A percentile compares a stretch with the other conserved stretches of the same genome.
Conservation (phyloP, 2,888 invertebrate species). For the Electrophaes corylata region DNA sequence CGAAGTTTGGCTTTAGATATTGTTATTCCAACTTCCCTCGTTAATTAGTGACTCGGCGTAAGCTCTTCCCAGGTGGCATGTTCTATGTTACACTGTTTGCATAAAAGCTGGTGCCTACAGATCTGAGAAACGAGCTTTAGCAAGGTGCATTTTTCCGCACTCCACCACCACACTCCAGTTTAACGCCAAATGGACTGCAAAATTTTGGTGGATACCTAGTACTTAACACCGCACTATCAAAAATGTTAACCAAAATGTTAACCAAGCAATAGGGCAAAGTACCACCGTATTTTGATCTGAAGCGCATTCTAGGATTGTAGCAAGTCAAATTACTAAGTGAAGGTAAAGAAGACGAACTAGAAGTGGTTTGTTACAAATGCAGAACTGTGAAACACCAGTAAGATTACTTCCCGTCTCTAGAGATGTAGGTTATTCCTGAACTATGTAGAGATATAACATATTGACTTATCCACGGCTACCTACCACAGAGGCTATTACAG, state of each 20-base stretch:
- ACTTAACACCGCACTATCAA: too few species aligned
- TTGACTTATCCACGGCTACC: background rate
- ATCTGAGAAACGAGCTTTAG: conserved; percentile 1
- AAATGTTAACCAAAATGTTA: too few species aligned
- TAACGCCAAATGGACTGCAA: background rate
- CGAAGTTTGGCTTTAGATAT: conserved; percentile 58
- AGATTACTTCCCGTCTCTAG: background rate
- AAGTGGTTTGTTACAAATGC: background rate
- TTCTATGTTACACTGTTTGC: conserved; percentile 59
- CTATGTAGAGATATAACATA: background rate
- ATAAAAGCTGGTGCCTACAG: conserved; percentile 60
- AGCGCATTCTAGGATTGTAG: too few species aligned
- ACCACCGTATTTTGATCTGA: too few species aligned
- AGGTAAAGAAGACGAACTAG: background rate
- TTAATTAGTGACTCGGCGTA: conserved; percentile 64
- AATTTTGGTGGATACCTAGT: background rate
- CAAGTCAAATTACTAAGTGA: background rate
- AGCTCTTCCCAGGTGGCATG: conserved; percentile 69
- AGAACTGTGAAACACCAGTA: background rate
- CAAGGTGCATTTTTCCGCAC: background rate
- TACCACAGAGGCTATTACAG: background rate
- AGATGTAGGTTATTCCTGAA: background rate
- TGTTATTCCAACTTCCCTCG: conserved; percentile 63
- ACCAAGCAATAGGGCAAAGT: too few species aligned
- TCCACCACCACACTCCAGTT: background rate